Evolutionary conservation across 1,140 invertebrate species (phyloP).

Genomic region (Magallana angulata): DNA sequence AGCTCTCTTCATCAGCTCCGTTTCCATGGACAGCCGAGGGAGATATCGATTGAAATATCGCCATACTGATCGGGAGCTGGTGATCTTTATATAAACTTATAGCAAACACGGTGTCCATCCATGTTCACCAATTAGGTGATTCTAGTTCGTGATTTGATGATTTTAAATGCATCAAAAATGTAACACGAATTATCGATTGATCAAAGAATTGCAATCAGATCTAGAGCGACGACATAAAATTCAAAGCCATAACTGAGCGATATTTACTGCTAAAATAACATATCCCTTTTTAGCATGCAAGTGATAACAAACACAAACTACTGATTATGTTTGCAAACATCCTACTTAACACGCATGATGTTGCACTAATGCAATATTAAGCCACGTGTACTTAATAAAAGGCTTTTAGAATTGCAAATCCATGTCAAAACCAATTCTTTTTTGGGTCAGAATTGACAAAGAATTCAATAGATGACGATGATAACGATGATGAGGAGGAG

Average conservation of each 20-base stretch:
- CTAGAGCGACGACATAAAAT: not conserved
- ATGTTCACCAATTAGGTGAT: conserved; percentile 7
- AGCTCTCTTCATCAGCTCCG: not conserved
- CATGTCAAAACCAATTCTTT: too few species aligned
- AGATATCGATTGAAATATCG: conserved; percentile 37
- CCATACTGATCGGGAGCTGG: conserved; percentile 31
- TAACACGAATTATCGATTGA: not conserved
- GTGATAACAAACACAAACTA: too few species aligned
- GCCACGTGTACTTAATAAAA: too few species aligned
- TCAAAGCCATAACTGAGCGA: not conserved
- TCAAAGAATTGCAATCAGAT: not conserved
- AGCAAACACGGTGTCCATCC: not conserved
- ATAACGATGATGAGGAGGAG: too few species aligned
- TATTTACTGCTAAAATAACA: too few species aligned
- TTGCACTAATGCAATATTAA: too few species aligned
- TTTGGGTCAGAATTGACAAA: too few species aligned
- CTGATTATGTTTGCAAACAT: too few species aligned
- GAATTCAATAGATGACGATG: too few species aligned
- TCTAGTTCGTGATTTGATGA: not conserved
- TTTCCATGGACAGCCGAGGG: conserved; percentile 38
- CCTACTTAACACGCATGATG: too few species aligned
- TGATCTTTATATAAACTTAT: not conserved
- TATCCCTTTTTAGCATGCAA: too few species aligned
- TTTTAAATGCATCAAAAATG: not conserved
- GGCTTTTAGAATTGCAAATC: too few species aligned